Percentiles rank a stretch among this genome's conserved stretches.
phyloP scores from a whole-genome alignment of 2,888 invertebrate species.

The Tetanocera ferruginea region DNA sequence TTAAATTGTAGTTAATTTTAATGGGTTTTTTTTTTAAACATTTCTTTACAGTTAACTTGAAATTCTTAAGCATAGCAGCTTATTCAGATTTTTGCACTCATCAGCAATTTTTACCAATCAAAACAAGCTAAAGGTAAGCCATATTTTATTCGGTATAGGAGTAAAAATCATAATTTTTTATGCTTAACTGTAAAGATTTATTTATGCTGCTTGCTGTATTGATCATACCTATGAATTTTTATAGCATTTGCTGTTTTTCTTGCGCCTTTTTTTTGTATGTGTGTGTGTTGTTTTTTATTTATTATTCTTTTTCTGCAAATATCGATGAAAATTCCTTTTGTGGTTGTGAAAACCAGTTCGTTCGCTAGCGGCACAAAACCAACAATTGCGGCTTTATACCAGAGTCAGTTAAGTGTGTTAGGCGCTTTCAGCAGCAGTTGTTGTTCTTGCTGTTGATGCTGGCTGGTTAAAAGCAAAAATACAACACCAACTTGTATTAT shows the following conservation, averaged over 20 bases:
- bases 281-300: neutral
- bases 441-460: neutral
- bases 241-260: neutral
- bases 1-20: too few species aligned
- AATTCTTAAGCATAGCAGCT: too few species aligned
- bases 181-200: neutral
- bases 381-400: neutral
- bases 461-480: neutral
- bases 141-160: too few species aligned
- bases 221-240: neutral
- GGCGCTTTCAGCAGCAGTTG: conserved; percentile 4
- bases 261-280: neutral
- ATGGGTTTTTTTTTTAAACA: neutral
- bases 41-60: neutral
- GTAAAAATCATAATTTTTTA: neutral
- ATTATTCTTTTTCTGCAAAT: conserved; percentile 9
- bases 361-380: conserved; percentile 10
- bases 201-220: neutral
- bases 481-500: neutral
- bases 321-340: conserved; percentile 35
- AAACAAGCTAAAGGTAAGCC: neutral
- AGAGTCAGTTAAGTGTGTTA: neutral
- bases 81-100: neutral
- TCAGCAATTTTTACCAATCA: neutral
- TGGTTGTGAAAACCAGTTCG: conserved; percentile 34